Conservation (phyloP, 2,113 vertebrate species). For the Myiozetetes cayanensis region DNA sequence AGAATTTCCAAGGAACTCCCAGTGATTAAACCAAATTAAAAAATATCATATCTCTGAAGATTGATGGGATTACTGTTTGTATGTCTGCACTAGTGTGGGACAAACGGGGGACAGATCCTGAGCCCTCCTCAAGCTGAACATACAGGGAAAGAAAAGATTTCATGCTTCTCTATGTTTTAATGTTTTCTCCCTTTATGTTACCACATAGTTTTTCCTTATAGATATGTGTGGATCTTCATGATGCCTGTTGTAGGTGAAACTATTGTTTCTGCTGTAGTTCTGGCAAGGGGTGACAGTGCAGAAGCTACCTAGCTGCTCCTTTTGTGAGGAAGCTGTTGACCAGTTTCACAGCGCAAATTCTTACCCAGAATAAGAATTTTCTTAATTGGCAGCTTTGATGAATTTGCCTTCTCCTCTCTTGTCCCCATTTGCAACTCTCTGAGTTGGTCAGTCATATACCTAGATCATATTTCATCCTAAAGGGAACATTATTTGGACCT, state of each 20-base stretch:
- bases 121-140: background rate
- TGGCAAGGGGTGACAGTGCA: background rate
- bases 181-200: background rate
- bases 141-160: background rate
- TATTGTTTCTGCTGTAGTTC: background rate
- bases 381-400: background rate
- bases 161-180: fast-evolving
- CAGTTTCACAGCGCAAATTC: background rate
- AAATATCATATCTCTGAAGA: background rate
- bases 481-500: background rate
- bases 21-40: background rate
- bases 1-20: background rate
- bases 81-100: background rate
- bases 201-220: background rate
- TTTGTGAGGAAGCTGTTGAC: background rate
- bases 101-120: background rate
- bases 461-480: background rate
- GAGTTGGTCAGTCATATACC: background rate
- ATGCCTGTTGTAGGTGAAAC: background rate
- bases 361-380: background rate
- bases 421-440: background rate
- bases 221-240: fast-evolving
- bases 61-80: background rate
- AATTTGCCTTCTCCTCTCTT: background rate
- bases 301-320: background rate